Conservation (phyloP, 2,113 vertebrate species). For the Okapia johnstoni region DNA sequence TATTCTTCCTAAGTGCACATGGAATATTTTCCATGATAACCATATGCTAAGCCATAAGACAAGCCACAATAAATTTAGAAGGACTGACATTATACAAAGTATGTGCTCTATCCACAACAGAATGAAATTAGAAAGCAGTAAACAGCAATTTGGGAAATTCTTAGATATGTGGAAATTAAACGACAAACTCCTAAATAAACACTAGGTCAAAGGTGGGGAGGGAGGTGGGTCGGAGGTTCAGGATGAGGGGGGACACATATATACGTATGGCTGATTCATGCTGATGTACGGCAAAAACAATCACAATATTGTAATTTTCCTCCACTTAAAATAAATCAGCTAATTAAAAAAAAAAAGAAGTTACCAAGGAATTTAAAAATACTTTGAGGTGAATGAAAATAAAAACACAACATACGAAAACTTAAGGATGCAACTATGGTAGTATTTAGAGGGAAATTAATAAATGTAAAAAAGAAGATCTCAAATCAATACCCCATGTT, state of each 20-base stretch:
- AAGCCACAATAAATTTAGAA: background rate
- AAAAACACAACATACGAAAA: background rate
- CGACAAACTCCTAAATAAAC: background rate
- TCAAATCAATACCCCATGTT: background rate
- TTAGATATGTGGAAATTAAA: background rate
- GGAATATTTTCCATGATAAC: background rate
- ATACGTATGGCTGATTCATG: background rate
- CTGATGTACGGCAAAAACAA: background rate
- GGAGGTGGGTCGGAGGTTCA: background rate
- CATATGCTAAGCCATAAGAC: background rate
- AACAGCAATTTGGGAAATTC: background rate
- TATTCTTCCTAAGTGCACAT: background rate
- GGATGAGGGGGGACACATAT: background rate
- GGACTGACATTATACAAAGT: background rate
- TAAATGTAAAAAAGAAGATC: background rate
- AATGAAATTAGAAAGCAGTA: background rate
- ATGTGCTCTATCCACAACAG: background rate
- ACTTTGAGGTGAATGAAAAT: background rate
- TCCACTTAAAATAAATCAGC: background rate
- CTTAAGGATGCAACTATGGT: background rate
- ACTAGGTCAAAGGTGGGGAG: background rate
- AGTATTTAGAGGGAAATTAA: background rate
- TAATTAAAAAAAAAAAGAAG: background rate
- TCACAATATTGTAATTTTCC: background rate
- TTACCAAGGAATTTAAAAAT: background rate